A percentile compares a stretch with the other conserved stretches of the same genome.
These are phyloP conservation scores for Pagetopsis macropterus DNA, from an alignment of 2,797 vertebrate species.

Conservation along the genomic window DNA sequence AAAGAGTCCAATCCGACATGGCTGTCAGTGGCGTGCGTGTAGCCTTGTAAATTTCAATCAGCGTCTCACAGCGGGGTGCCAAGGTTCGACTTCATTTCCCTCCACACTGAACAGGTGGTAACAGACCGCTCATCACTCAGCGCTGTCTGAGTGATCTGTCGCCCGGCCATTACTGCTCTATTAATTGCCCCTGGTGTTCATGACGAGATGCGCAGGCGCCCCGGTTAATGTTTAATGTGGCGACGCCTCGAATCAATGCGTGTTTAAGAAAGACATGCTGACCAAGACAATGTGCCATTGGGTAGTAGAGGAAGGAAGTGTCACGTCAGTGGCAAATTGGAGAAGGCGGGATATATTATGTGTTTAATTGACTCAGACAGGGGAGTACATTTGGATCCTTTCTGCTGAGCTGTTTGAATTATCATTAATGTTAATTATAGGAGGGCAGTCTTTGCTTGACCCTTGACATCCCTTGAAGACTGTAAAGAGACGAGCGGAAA, in stretches of 20 bases:
- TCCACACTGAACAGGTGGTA: slow-evolving; percentile 74
- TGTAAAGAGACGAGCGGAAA: slow-evolving; percentile 39
- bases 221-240: slow-evolving; percentile 80
- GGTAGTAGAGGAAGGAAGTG: slow-evolving; percentile 55
- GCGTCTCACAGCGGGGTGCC: slow-evolving; percentile 75
- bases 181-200: slow-evolving; percentile 75
- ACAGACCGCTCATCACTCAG: slow-evolving; percentile 67
- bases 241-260: slow-evolving; percentile 75
- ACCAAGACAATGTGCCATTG: slow-evolving; percentile 26
- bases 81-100: slow-evolving; percentile 71
- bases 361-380: slow-evolving; percentile 78
- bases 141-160: slow-evolving; percentile 65
- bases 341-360: slow-evolving; percentile 63
- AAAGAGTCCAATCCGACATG: slow-evolving; percentile 55
- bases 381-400: slow-evolving; percentile 65
- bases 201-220: slow-evolving; percentile 62
- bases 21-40: slow-evolving; percentile 69
- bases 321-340: slow-evolving; percentile 65
- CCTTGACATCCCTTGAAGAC: slow-evolving; percentile 44
- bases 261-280: slow-evolving; percentile 75
- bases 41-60: slow-evolving; percentile 79
- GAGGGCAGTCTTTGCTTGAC: slow-evolving; percentile 47
- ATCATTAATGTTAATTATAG: slow-evolving; percentile 64
- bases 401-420: slow-evolving; percentile 73
- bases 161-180: slow-evolving; percentile 71